Evolutionary conservation across 1,140 invertebrate species (phyloP).

Genomic region (Pinna nobilis): DNA sequence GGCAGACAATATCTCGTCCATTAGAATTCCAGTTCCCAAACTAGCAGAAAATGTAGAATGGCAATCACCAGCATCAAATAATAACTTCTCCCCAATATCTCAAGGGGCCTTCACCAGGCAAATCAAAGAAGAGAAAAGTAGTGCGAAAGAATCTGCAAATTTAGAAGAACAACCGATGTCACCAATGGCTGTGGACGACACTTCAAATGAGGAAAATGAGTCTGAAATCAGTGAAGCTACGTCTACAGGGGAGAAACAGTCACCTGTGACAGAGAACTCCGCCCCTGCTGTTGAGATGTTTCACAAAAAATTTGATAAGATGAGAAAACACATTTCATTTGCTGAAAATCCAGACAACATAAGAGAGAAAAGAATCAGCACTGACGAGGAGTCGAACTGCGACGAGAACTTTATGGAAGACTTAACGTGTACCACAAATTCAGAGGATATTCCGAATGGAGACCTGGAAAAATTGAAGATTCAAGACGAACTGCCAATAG

Average conservation of each 20-base stretch:
- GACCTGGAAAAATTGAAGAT: slow-evolving; percentile 9
- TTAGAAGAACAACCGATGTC: slow-evolving; percentile 13
- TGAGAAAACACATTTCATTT: slow-evolving; percentile 54
- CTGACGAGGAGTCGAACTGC: slow-evolving; percentile 37
- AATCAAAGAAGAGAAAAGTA: too few species aligned
- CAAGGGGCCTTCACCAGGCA: too few species aligned
- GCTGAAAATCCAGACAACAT: neutral
- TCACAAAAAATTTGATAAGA: slow-evolving; percentile 71
- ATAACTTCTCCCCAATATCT: too few species aligned
- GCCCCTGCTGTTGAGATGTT: slow-evolving; percentile 48
- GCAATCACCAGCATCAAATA: too few species aligned
- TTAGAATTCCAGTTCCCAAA: too few species aligned
- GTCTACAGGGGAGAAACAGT: slow-evolving; percentile 30
- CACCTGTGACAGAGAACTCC: slow-evolving; percentile 14
- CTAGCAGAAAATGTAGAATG: too few species aligned
- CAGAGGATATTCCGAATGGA: slow-evolving; percentile 10
- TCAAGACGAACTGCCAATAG: slow-evolving; percentile 5
- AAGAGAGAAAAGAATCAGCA: neutral
- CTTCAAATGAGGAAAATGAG: neutral
- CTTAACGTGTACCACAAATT: slow-evolving; percentile 8
- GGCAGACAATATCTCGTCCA: too few species aligned
- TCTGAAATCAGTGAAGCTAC: slow-evolving; percentile 11
- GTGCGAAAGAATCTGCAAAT: neutral
- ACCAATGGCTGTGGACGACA: slow-evolving; percentile 34
- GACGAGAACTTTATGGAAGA: slow-evolving; percentile 29